phyloP scores from a whole-genome alignment of 2,888 invertebrate genomes.

The Drosophila maculinotata region DNA sequence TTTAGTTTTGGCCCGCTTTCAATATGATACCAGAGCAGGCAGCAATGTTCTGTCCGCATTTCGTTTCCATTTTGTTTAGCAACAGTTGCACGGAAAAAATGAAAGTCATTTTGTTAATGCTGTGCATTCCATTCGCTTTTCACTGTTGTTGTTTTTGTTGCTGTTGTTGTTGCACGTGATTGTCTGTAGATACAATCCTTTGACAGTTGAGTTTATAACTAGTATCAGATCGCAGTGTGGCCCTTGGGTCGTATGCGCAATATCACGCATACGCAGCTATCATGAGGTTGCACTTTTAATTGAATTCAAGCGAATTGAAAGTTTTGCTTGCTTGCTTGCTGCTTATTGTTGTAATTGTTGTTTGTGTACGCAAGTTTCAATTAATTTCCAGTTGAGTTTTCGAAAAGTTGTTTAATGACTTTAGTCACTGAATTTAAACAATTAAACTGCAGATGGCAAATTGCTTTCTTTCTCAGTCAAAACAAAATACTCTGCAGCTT shows the following conservation, averaged over 20 bases:
- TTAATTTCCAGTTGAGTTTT: conserved; percentile 70
- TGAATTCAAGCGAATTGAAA: conserved; percentile 72
- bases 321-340: conserved; percentile 45
- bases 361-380: conserved; percentile 55
- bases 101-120: conserved; percentile 70
- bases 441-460: conserved; percentile 21
- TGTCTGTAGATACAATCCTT: conserved; percentile 46
- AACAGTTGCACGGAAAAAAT: conserved; percentile 43
- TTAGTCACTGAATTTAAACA: conserved; percentile 58
- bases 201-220: conserved; percentile 40
- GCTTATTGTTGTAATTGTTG: conserved; percentile 13
- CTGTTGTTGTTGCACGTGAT: no score
- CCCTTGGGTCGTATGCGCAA: conserved; percentile 69
- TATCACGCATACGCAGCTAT: conserved; percentile 64
- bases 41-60: conserved; percentile 33
- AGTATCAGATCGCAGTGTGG: conserved; percentile 41
- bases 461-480: background rate
- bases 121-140: conserved; percentile 44
- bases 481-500: conserved; percentile 12
- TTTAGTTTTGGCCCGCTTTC: conserved; percentile 18
- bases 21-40: conserved; percentile 34
- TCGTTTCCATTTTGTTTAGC: conserved; percentile 18
- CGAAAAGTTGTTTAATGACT: conserved; percentile 62
- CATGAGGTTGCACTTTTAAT: conserved; percentile 72
- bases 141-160: no score